Evolutionary conservation across 1,140 invertebrate genomes (phyloP).

Genomic region (Arion vulgaris): DNA sequence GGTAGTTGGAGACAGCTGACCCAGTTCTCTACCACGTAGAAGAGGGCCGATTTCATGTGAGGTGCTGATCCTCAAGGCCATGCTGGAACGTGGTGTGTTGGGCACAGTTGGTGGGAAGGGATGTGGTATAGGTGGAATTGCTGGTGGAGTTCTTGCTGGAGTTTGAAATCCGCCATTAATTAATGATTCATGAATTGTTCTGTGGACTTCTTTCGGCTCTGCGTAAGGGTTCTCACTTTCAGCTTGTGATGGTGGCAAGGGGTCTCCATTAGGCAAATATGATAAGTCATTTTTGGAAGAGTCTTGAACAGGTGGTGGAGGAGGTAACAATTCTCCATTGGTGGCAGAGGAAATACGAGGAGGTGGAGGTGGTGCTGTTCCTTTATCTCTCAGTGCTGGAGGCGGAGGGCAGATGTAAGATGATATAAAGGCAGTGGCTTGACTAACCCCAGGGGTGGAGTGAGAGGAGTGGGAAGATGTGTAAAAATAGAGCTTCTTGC

Average conservation of each 20-base stretch:
- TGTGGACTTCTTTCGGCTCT: conserved; percentile 43
- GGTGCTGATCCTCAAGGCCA: conserved; percentile 38
- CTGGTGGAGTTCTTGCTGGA: conserved; percentile 33
- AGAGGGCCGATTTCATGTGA: neutral
- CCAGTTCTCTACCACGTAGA: conserved; percentile 20
- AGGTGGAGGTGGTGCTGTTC: conserved; percentile 40
- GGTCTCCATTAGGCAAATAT: conserved; percentile 9
- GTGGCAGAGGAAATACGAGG: conserved; percentile 32
- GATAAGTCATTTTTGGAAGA: conserved; percentile 33
- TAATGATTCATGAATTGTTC: conserved; percentile 17
- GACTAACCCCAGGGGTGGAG: conserved; percentile 38
- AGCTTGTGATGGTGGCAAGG: conserved; percentile 44
- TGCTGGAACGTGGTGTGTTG: conserved; percentile 43
- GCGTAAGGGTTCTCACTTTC: conserved; percentile 46
- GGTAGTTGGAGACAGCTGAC: conserved; percentile 47
- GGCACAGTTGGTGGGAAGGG: conserved; percentile 39
- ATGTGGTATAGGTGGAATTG: conserved; percentile 25
- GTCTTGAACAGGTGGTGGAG: conserved; percentile 35
- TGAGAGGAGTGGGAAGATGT: conserved; percentile 44
- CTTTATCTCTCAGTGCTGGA: conserved; percentile 31
- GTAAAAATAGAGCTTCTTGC: neutral
- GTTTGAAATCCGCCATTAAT: conserved; percentile 38
- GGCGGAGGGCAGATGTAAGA: conserved; percentile 43
- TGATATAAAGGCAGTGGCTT: conserved; percentile 42
- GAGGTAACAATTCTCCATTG: conserved; percentile 10